Conservation (phyloP, 2,888 invertebrate species). For the Cerceris rybyensis region DNA sequence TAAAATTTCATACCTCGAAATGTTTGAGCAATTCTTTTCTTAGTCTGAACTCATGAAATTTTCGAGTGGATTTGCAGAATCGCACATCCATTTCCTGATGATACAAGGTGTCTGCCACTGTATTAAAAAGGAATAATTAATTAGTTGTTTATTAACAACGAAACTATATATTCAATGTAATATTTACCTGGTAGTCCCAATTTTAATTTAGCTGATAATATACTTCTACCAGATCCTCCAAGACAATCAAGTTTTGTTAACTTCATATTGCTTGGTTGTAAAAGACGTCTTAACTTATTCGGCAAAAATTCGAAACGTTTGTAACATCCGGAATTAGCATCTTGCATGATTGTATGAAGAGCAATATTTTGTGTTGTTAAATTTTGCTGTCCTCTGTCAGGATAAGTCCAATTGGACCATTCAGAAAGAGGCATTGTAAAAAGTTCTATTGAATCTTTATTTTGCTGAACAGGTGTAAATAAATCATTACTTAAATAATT, state of each 20-base stretch:
- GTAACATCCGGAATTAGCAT: neutral
- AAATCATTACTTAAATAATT: neutral
- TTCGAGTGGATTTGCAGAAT: constrained; percentile 57
- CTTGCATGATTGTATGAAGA: neutral
- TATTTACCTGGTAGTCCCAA: constrained; percentile 28
- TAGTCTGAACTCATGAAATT: constrained; percentile 66
- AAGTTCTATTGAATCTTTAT: constrained; percentile 1
- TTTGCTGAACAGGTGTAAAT: constrained; percentile 9
- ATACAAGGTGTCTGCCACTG: constrained; percentile 38
- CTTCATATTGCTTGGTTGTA: constrained; percentile 54
- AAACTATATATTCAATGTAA: neutral
- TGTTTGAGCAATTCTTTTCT: constrained; percentile 60
- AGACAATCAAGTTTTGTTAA: constrained; percentile 38
- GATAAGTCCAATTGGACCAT: constrained; percentile 75
- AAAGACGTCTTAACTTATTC: constrained; percentile 57
- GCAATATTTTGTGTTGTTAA: neutral
- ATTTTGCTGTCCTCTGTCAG: constrained; percentile 1
- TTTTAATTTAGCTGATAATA: constrained; percentile 19
- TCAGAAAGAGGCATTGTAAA: constrained; percentile 51
- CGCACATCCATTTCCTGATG: constrained; percentile 55
- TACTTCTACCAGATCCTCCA: constrained; percentile 12
- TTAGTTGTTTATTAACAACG: neutral
- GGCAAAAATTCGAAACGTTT: constrained; percentile 65
- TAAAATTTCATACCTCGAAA: constrained; percentile 60
- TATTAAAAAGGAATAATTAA: neutral